Evolutionary conservation across 2,888 invertebrate genomes (phyloP).

Genomic region (Pachymerium ferrugineum): DNA sequence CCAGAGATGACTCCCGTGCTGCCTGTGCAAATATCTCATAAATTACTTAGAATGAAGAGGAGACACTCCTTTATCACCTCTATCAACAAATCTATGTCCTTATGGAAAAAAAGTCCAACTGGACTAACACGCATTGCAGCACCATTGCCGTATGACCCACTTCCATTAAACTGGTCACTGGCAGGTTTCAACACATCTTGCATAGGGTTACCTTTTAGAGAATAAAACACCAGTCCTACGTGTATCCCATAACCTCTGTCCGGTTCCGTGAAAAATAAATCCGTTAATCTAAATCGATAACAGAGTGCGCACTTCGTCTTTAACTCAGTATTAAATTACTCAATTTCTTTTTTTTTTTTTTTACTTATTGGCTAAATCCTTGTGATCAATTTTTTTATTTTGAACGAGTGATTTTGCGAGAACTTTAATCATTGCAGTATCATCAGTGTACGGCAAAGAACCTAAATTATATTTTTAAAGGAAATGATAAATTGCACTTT

Average conservation of each 20-base stretch:
- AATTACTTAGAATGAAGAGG: no score
- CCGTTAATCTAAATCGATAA: conserved; percentile 52
- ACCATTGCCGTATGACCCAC: conserved; percentile 71
- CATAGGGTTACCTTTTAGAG: conserved; percentile 49
- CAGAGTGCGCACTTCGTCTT: background rate
- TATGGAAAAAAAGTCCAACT: conserved; percentile 57
- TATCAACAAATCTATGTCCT: conserved; percentile 52
- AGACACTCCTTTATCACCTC: no score
- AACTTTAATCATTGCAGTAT: background rate
- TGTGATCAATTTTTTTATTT: background rate
- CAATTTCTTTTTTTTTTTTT: background rate
- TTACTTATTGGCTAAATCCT: background rate
- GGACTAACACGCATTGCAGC: conserved; percentile 69
- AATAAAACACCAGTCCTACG: conserved; percentile 53
- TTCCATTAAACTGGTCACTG: conserved; percentile 59
- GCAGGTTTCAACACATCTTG: conserved; percentile 59
- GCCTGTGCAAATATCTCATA: conserved; percentile 32
- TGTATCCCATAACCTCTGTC: conserved; percentile 61
- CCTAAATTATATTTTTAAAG: background rate
- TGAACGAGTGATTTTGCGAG: conserved; percentile 6
- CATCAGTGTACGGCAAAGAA: background rate
- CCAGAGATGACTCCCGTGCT: conserved; percentile 52
- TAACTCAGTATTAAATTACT: background rate
- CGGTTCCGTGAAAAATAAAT: conserved; percentile 58
- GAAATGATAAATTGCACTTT: background rate